Evolutionary conservation across 2,888 invertebrate genomes (phyloP).

Genomic region (Coenonympha glycerion): DNA sequence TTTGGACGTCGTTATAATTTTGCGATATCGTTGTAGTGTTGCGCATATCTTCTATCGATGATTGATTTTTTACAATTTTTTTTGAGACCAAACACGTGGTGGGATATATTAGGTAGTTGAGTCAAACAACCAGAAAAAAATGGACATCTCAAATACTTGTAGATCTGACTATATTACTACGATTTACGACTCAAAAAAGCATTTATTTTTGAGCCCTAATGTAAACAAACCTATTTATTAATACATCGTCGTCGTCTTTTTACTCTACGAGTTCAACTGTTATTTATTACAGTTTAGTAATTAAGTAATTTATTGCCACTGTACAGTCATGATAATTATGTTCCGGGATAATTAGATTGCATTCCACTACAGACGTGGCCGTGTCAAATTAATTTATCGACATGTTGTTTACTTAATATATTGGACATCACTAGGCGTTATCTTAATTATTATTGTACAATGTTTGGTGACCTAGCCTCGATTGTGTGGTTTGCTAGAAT

Average conservation of each 20-base stretch:
- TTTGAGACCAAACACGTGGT: neutral
- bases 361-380: neutral
- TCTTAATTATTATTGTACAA: slow-evolving; percentile 40
- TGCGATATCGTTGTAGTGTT: slow-evolving; percentile 8
- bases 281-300: neutral
- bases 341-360: slow-evolving; percentile 2
- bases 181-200: too few relatives aligned
- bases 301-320: neutral
- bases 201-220: too few relatives aligned
- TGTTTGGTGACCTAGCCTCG: slow-evolving; percentile 58
- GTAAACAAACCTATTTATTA: too few relatives aligned
- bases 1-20: slow-evolving; percentile 24
- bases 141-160: too few relatives aligned
- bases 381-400: slow-evolving; percentile 23
- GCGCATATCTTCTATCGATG: slow-evolving; percentile 17
- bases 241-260: too few relatives aligned
- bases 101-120: too few relatives aligned
- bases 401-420: slow-evolving; percentile 4
- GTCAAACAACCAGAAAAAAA: too few relatives aligned
- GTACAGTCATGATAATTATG: neutral
- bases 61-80: neutral
- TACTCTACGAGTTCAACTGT: too few relatives aligned
- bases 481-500: slow-evolving; percentile 28
- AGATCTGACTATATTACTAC: too few relatives aligned
- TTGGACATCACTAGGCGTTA: slow-evolving; percentile 42